Evolutionary conservation across 2,113 vertebrate species (phyloP), one percentile per base, ranked within the genome.

Genomic region (Erythrocebus patas): DNA sequence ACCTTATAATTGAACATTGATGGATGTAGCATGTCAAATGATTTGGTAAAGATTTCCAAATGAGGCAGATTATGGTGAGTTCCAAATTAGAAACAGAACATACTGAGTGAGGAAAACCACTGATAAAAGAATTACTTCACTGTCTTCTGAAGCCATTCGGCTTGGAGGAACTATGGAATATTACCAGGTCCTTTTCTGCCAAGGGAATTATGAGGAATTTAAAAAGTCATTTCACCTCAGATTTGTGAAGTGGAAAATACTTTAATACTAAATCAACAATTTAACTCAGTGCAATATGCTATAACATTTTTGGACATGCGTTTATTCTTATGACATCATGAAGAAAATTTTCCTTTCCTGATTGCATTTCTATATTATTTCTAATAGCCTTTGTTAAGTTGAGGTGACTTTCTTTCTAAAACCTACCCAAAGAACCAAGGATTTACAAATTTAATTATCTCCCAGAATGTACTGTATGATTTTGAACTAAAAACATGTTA

Each of bases 11-110:
- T 86, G 78, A 96, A 86, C 68, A 83, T 3, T 83, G 93, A 83
- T 95, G 73, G 76, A 89, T 79, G 22, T 38, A 68, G 32, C 25
- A 83, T 83, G 89, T 89, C 38, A n/a, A 90, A 94, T 61, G 61
- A 87, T 66, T 79, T 89, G 78, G 86, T 57, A 96, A 95, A 91
- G 68, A 75, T 95, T 96, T 97, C 85, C 75, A 96, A 95, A 73
- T 70, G 64, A 97, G 76, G 66, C 32, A 83, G 82, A 87, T 89
- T 76, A 93, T 23, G 16, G 23, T 45, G 83, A 72, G 38, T 40
- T 92, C 32, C 79, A 95, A 95, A 96, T 81, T 9, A 95, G 84
- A 97, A 96, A 76, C 57, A 96, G 93, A 95, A 82, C 48, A 66
- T 35, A 48, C 1, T 18, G 64, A 93, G 35, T 66, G 83, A 93